A percentile compares a stretch with the other conserved stretches of the same genome.
Evolutionary conservation across 2,888 invertebrate species (phyloP).

Genomic region (Byasa hedistus): DNA sequence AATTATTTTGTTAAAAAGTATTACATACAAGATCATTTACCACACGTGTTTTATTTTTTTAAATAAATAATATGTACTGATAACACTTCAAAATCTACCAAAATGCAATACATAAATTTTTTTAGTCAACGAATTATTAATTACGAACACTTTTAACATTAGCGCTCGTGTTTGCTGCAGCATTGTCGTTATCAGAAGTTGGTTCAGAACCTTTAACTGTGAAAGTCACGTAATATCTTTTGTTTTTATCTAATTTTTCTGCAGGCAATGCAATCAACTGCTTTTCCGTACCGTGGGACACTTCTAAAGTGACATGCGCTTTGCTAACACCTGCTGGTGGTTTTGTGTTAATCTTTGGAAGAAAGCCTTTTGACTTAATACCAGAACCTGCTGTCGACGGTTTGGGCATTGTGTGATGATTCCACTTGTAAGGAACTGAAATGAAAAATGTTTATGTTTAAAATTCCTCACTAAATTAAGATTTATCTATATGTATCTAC

Average conservation of each 20-base stretch:
- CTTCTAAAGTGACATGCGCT: slow-evolving; percentile 85
- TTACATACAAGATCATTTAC: no score
- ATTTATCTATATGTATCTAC: slow-evolving; percentile 51
- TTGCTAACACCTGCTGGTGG: slow-evolving; percentile 60
- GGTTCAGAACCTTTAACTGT: slow-evolving; percentile 88
- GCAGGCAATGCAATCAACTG: slow-evolving; percentile 93
- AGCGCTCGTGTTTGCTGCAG: slow-evolving; percentile 62
- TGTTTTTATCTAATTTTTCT: slow-evolving; percentile 91
- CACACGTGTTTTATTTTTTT: no score
- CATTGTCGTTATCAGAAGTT: slow-evolving; percentile 77
- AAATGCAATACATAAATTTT: no score
- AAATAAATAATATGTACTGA: no score
- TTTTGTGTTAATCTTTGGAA: slow-evolving; percentile 83
- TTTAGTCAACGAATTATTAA: slow-evolving; percentile 41
- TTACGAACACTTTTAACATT: slow-evolving; percentile 67
- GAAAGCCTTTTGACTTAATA: slow-evolving; percentile 78
- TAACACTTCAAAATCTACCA: no score
- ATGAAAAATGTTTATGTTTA: slow-evolving; percentile 36
- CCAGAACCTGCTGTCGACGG: slow-evolving; percentile 78
- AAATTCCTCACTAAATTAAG: neutral
- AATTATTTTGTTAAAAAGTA: no score
- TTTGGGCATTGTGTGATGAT: slow-evolving; percentile 89
- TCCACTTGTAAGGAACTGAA: slow-evolving; percentile 86
- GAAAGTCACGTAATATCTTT: slow-evolving; percentile 95
- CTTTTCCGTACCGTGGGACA: slow-evolving; percentile 91